These are phyloP conservation scores for Pangasius krempfi DNA, from an alignment of 2,797 vertebrate genomes.

Conservation along the genomic window DNA sequence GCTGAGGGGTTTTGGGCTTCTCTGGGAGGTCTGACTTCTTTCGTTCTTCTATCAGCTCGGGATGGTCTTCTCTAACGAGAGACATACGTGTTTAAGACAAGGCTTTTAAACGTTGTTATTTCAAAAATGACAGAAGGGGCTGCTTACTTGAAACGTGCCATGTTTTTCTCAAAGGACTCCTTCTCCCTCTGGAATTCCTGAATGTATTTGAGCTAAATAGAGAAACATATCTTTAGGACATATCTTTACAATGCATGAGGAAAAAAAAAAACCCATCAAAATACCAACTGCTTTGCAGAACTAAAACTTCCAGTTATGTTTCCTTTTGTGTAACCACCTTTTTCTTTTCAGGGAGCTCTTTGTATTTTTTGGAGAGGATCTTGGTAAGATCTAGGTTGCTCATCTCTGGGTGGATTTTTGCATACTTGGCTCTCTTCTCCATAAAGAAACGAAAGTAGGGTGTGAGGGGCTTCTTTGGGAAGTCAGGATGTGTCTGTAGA, in stretches of 20 bases:
- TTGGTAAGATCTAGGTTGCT: slow-evolving; percentile 84
- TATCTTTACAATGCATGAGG: background rate
- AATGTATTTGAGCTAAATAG: slow-evolving; percentile 76
- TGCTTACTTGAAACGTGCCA: slow-evolving; percentile 78
- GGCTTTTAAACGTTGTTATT: background rate
- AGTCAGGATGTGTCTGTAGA: slow-evolving; percentile 80
- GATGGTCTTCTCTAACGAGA: slow-evolving; percentile 73
- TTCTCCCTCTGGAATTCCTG: slow-evolving; percentile 79
- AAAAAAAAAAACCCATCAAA: background rate
- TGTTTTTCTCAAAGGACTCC: slow-evolving; percentile 78
- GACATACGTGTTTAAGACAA: background rate
- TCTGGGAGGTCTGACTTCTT: slow-evolving; percentile 82
- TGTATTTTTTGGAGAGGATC: slow-evolving; percentile 84
- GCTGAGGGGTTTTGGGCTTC: slow-evolving; percentile 82
- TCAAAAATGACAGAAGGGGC: background rate
- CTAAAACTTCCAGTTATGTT: no score
- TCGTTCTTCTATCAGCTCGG: slow-evolving; percentile 78
- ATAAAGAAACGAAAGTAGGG: slow-evolving; percentile 84
- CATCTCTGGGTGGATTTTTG: slow-evolving; percentile 84
- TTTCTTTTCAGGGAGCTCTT: slow-evolving; percentile 81
- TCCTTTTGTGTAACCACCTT: slow-evolving; percentile 65
- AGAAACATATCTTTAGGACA: background rate
- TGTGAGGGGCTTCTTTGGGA: slow-evolving; percentile 81
- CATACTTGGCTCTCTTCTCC: slow-evolving; percentile 83
- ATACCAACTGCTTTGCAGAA: background rate